These are phyloP conservation scores for Chironomus striatipennis DNA, from an alignment of 1,140 invertebrate species.

Conservation along the genomic window DNA sequence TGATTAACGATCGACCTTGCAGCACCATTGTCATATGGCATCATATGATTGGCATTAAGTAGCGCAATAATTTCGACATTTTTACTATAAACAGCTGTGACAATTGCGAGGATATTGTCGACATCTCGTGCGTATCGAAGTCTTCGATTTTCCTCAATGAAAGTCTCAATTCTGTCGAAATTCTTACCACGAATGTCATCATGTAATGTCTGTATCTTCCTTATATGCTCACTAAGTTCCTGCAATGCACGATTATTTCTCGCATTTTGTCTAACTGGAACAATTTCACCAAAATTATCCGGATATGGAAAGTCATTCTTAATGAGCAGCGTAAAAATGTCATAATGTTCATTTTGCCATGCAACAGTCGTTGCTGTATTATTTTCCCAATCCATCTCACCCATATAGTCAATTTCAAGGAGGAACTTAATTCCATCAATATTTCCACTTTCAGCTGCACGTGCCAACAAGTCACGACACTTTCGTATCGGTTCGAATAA, in stretches of 20 bases:
- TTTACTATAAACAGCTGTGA: background rate
- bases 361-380: background rate
- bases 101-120: background rate
- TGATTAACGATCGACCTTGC: background rate
- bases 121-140: background rate
- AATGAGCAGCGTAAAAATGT: background rate
- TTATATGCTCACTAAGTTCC: background rate
- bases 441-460: background rate
- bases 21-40: constrained; percentile 5
- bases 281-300: background rate
- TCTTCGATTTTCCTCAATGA: background rate
- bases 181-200: constrained; percentile 2
- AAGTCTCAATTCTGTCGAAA: background rate
- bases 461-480: background rate
- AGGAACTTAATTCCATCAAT: background rate
- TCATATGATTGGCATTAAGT: background rate
- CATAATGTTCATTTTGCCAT: background rate
- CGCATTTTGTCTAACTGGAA: background rate
- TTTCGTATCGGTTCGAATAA: background rate
- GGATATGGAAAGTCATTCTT: background rate
- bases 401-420: background rate
- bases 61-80: background rate
- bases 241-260: background rate
- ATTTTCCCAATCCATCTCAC: background rate
- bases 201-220: background rate